Evolutionary conservation across 2,888 invertebrate species (phyloP).

Genomic region (Cosmia pyralina): DNA sequence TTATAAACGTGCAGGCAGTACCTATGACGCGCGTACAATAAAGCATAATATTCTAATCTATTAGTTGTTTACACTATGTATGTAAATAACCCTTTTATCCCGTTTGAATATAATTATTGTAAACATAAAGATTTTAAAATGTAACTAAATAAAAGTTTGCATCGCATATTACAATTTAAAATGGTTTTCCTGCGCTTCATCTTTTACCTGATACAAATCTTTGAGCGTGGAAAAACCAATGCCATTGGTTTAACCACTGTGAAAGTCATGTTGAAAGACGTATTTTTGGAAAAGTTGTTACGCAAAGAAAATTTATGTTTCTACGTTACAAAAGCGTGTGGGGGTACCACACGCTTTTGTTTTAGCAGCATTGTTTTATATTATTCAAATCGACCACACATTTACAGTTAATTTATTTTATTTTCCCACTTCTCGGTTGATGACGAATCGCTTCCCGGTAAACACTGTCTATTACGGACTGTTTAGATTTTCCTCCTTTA

Average conservation of each 20-base stretch:
- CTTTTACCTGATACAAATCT: constrained; percentile 15
- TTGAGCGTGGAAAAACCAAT: constrained; percentile 1
- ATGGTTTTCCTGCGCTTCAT: constrained; percentile 23
- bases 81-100: background rate
- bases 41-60: too few species aligned
- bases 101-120: background rate
- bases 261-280: constrained; percentile 1
- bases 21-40: too few species aligned
- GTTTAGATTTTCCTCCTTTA: constrained; percentile 57
- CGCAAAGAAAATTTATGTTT: constrained; percentile 1
- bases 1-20: too few species aligned
- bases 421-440: constrained; percentile 21
- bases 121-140: too few species aligned
- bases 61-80: background rate
- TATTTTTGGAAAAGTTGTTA: background rate
- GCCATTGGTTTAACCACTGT: background rate
- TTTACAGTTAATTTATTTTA: constrained; percentile 20
- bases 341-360: too few species aligned
- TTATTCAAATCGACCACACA: constrained; percentile 20
- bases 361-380: too few species aligned
- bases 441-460: constrained; percentile 58
- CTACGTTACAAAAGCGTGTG: constrained; percentile 5
- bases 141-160: background rate
- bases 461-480: constrained; percentile 14
- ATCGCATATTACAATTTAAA: background rate